Percentiles rank a stretch among this genome's conserved stretches.
Conservation (phyloP, 2,888 invertebrate species). For the Lasioglossum leucozonium region DNA sequence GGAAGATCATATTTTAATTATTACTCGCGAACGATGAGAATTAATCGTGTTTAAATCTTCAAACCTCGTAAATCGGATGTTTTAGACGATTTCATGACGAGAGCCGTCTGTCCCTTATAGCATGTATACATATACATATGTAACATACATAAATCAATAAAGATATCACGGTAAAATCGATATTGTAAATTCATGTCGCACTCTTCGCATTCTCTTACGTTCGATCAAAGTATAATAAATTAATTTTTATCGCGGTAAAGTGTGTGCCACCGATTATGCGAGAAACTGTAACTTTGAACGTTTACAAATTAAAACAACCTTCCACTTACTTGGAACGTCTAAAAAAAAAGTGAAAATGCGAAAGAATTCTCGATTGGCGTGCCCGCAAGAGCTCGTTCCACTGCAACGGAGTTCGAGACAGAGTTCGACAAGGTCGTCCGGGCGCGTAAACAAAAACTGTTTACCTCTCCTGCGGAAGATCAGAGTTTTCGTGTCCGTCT, state of each 20-base stretch:
- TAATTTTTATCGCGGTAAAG: not conserved
- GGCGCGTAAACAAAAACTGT: conserved; percentile 1
- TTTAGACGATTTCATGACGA: no score
- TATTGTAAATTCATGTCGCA: no score
- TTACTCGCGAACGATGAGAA: not conserved
- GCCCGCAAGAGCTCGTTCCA: not conserved
- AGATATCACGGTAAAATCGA: no score
- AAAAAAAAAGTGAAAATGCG: not conserved
- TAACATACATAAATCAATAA: no score
- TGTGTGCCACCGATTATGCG: not conserved
- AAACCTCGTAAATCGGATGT: no score
- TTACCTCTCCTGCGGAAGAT: not conserved
- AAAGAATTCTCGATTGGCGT: not conserved
- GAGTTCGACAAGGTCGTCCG: not conserved
- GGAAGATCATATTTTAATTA: not conserved
- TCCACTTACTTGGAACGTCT: not conserved
- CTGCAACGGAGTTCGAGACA: not conserved
- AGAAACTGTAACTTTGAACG: not conserved
- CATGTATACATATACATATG: no score
- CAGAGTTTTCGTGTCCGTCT: conserved; percentile 1
- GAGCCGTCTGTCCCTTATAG: no score
- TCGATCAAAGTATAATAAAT: not conserved
- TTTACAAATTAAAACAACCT: not conserved
- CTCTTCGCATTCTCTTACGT: no score
- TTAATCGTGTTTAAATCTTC: no score